Evolutionary conservation across 2,113 vertebrate species (phyloP).

Genomic region (Numenius arquata): DNA sequence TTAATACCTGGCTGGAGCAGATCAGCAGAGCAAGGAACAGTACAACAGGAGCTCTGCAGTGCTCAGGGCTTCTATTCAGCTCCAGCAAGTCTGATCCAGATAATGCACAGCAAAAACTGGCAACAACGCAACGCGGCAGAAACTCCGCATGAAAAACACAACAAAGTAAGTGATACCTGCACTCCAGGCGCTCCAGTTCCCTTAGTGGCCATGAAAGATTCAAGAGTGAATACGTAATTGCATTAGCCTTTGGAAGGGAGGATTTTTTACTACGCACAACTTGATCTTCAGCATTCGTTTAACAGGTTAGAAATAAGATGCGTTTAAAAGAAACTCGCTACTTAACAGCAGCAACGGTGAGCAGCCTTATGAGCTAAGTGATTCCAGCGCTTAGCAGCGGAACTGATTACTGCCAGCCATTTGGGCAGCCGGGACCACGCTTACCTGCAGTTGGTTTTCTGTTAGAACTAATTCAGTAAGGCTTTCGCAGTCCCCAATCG

Average conservation of each 20-base stretch:
- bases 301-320: neutral
- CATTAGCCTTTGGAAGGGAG: neutral
- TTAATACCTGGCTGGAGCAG: neutral
- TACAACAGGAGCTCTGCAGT: neutral
- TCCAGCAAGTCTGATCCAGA: neutral
- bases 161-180: neutral
- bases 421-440: slow-evolving; percentile 9
- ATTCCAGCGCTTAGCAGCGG: neutral
- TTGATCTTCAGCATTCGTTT: neutral
- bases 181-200: neutral
- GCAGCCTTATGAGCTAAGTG: neutral
- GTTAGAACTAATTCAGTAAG: slow-evolving; percentile 96
- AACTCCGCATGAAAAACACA: neutral
- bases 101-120: neutral
- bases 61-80: neutral
- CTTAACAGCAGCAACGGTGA: neutral
- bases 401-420: neutral
- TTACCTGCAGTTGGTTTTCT: slow-evolving; percentile 92
- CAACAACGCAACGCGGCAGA: neutral
- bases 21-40: neutral
- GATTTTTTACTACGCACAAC: neutral
- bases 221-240: neutral
- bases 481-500: slow-evolving; percentile 92
- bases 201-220: slow-evolving; percentile 1
- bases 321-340: neutral